Evolutionary conservation across 2,888 invertebrate species (phyloP).

Genomic region (Ichneumoninae sp.): DNA sequence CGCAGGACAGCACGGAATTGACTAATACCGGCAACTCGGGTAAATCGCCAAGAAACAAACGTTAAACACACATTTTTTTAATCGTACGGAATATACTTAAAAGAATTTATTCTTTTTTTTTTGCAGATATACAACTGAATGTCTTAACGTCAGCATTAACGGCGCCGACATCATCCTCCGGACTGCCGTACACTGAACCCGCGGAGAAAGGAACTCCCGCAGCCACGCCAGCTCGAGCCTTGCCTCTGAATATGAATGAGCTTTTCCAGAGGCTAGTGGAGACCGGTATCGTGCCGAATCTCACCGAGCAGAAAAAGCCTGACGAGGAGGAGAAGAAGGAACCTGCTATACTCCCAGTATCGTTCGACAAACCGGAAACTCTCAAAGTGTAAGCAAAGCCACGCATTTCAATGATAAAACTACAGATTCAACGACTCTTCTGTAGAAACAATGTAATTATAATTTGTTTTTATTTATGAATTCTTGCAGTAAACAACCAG

Average conservation of each 20-base stretch:
- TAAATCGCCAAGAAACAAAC: slow-evolving; percentile 54
- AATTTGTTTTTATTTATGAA: slow-evolving; percentile 20
- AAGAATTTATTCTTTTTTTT: slow-evolving; percentile 46
- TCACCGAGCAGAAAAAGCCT: slow-evolving; percentile 77
- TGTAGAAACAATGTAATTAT: slow-evolving; percentile 31
- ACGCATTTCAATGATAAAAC: background rate
- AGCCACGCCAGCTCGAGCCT: slow-evolving; percentile 79
- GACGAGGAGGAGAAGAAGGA: slow-evolving; percentile 79
- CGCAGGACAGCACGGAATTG: slow-evolving; percentile 79
- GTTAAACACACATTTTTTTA: background rate
- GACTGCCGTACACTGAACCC: slow-evolving; percentile 79
- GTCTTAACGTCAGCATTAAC: slow-evolving; percentile 89
- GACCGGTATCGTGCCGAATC: slow-evolving; percentile 90
- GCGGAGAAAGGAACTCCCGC: slow-evolving; percentile 75
- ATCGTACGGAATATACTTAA: background rate
- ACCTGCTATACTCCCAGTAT: slow-evolving; percentile 87
- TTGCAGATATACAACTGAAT: slow-evolving; percentile 85
- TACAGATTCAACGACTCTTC: background rate
- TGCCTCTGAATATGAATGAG: slow-evolving; percentile 90
- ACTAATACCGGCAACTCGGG: slow-evolving; percentile 74
- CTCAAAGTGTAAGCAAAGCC: slow-evolving; percentile 88
- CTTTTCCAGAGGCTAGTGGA: slow-evolving; percentile 94
- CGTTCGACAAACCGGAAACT: slow-evolving; percentile 89
- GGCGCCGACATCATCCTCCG: slow-evolving; percentile 86
- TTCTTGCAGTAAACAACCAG: slow-evolving; percentile 88